phyloP scores from a whole-genome alignment of 2,113 vertebrate species.

The Greenwoodochromis staneri region DNA sequence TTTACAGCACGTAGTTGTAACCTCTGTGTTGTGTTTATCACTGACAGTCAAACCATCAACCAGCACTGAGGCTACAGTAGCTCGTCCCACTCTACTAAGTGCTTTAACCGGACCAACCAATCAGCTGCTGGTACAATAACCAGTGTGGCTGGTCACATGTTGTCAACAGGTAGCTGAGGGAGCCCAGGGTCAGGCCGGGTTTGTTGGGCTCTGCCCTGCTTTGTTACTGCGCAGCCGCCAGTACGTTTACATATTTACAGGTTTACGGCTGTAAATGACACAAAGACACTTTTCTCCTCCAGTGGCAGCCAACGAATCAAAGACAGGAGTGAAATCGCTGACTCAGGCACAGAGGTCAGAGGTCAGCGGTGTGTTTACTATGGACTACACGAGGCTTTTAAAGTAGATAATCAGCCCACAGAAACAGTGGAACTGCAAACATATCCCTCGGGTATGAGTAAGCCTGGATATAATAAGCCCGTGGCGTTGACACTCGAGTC shows the following conservation, averaged over 20 bases:
- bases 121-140: neutral
- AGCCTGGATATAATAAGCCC: neutral
- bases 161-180: neutral
- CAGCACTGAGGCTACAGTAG: neutral
- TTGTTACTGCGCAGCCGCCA: neutral
- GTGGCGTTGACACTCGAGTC: neutral
- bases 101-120: neutral
- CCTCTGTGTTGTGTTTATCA: neutral
- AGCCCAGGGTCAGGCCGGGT: neutral
- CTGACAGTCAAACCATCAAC: neutral
- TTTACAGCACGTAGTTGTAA: neutral
- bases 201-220: neutral
- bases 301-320: fast-evolving
- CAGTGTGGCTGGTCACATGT: neutral
- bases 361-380: neutral
- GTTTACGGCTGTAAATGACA: neutral
- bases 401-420: neutral
- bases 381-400: neutral
- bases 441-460: neutral
- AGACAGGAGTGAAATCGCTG: neutral
- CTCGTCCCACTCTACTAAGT: neutral
- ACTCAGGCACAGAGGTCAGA: neutral
- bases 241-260: neutral
- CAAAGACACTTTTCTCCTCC: neutral
- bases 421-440: neutral